Evolutionary conservation across 2,113 vertebrate genomes (phyloP).

Genomic region (Chloropsis hardwickii): DNA sequence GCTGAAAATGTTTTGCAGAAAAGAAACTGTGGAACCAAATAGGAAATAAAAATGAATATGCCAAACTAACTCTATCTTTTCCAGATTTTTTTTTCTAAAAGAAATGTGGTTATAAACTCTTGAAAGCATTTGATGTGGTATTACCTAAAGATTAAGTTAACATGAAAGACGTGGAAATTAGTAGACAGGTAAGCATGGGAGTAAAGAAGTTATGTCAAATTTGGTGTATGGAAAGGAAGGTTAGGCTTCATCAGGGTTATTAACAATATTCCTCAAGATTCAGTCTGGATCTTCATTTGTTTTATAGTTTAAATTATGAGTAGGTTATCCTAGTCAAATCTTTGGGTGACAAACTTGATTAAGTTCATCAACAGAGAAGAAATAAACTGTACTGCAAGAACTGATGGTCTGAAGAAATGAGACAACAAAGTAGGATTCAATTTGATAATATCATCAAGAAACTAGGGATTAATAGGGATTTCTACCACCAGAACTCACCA

Average conservation of each 20-base stretch:
- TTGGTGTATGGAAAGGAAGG: neutral
- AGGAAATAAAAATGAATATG: neutral
- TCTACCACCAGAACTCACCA: neutral
- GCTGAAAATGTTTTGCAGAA: neutral
- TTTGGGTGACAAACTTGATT: neutral
- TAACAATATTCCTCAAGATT: neutral
- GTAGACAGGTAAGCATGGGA: neutral
- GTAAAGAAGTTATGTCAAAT: neutral
- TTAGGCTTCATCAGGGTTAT: neutral
- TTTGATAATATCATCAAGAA: neutral
- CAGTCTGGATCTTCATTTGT: neutral
- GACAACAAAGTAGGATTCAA: neutral
- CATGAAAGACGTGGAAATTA: neutral
- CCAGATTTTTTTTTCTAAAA: neutral
- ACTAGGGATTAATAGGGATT: neutral
- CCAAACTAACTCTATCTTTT: neutral
- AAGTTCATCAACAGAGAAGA: neutral
- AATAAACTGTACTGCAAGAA: neutral
- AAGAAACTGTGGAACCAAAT: neutral
- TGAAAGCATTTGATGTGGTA: neutral
- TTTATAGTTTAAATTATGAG: neutral
- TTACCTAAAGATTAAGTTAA: neutral
- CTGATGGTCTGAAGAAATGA: neutral
- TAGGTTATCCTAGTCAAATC: neutral
- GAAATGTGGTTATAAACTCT: neutral